A percentile compares a stretch with the other conserved stretches of the same genome.
Conservation (phyloP, 2,888 invertebrate species). For the Hirtodrosophila confusa region DNA sequence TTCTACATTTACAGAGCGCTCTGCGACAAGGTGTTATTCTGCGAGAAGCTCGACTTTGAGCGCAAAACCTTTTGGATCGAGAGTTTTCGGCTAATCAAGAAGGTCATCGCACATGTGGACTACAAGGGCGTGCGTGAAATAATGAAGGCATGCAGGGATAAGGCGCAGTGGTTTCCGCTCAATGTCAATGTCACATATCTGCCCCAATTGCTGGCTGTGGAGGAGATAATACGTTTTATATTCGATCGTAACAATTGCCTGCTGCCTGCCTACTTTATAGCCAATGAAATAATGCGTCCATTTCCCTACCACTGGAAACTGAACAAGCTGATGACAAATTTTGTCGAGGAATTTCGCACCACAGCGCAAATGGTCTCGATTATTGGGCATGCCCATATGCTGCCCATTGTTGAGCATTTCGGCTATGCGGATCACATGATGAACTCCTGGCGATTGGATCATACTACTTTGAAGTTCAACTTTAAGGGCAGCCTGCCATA, state of each 20-base stretch:
- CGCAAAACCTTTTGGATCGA: conserved; percentile 95
- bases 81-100: conserved; percentile 92
- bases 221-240: conserved; percentile 93
- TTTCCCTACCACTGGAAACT: conserved; percentile 93
- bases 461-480: conserved; percentile 88
- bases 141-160: conserved; percentile 96
- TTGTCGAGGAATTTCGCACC: conserved; percentile 96
- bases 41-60: conserved; percentile 92
- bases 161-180: conserved; percentile 92
- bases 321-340: conserved; percentile 92
- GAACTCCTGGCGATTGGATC: conserved; percentile 97
- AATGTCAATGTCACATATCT: conserved; percentile 91
- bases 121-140: conserved; percentile 97
- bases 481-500: conserved; percentile 92
- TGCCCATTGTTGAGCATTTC: conserved; percentile 97
- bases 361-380: conserved; percentile 98
- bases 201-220: conserved; percentile 92
- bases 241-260: conserved; percentile 96
- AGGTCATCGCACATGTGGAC: conserved; percentile 95
- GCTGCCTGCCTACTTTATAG: conserved; percentile 96
- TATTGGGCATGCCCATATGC: conserved; percentile 94
- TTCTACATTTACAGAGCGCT: conserved; percentile 87
- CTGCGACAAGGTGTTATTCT: conserved; percentile 93
- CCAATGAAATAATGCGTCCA: conserved; percentile 95
- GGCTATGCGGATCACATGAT: conserved; percentile 95